Conservation (phyloP, 2,888 invertebrate species). For the Seladonia tumulorum region DNA sequence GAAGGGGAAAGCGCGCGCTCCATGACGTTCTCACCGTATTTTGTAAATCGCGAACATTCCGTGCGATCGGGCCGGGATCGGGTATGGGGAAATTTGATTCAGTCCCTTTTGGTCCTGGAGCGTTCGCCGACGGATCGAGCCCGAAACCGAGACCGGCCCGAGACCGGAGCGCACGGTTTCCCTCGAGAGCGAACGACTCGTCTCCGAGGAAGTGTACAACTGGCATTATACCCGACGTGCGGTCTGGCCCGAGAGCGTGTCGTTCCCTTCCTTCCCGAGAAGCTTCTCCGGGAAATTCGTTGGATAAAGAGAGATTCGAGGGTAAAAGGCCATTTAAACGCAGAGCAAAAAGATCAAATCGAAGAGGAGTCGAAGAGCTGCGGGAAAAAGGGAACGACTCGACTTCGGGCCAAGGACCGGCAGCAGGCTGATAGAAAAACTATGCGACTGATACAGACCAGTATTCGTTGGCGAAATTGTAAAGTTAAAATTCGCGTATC, state of each 20-base stretch:
- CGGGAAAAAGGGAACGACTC: conserved; percentile 2
- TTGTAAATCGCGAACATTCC: conserved; percentile 48
- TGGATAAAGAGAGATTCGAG: background rate
- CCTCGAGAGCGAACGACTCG: conserved; percentile 58
- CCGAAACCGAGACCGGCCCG: conserved; percentile 4
- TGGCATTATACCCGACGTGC: conserved; percentile 79
- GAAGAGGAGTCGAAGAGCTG: background rate
- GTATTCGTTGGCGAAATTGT: conserved; percentile 81
- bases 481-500: conserved; percentile 68
- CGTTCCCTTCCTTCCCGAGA: background rate
- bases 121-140: conserved; percentile 11
- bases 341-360: background rate
- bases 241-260: conserved; percentile 56
- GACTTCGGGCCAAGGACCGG: background rate
- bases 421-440: conserved; percentile 33
- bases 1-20: conserved; percentile 61
- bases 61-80: background rate
- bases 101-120: background rate
- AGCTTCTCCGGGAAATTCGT: background rate
- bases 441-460: conserved; percentile 83
- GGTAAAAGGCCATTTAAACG: background rate
- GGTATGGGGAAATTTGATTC: background rate
- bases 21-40: background rate
- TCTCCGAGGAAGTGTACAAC: conserved; percentile 80
- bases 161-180: conserved; percentile 9